Evolutionary conservation across 2,888 invertebrate species (phyloP).

Genomic region (Pseudanteris insignis): DNA sequence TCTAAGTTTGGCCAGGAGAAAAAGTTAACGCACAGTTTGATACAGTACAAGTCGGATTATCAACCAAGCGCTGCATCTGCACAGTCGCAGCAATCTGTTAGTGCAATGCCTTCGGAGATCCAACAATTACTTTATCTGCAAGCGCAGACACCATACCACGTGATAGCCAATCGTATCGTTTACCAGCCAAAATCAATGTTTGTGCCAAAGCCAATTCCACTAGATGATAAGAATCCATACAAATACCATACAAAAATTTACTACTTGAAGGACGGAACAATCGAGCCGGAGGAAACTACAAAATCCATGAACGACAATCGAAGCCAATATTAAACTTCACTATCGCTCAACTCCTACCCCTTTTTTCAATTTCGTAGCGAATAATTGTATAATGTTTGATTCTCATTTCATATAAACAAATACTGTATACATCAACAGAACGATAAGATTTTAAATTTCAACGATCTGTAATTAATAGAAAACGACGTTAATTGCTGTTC

Average conservation of each 20-base stretch:
- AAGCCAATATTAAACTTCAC: conserved; percentile 7
- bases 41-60: conserved; percentile 52
- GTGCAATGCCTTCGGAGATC: conserved; percentile 56
- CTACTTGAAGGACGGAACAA: conserved; percentile 50
- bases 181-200: conserved; percentile 58
- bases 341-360: not conserved
- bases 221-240: conserved; percentile 50
- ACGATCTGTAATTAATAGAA: no score
- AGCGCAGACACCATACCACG: conserved; percentile 60
- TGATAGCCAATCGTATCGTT: conserved; percentile 58
- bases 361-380: not conserved
- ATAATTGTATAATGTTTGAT: not conserved
- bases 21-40: conserved; percentile 42
- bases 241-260: conserved; percentile 59
- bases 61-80: conserved; percentile 12
- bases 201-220: conserved; percentile 56
- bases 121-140: conserved; percentile 57
- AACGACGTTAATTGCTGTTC: no score
- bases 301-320: conserved; percentile 43
- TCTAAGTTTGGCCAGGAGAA: conserved; percentile 18
- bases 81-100: conserved; percentile 29
- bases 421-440: no score
- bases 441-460: no score
- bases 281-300: conserved; percentile 34
- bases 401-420: no score